These are phyloP conservation scores for Cephalopachus bancanus DNA, from an alignment of 2,797 vertebrate genomes.

Conservation along the genomic window DNA sequence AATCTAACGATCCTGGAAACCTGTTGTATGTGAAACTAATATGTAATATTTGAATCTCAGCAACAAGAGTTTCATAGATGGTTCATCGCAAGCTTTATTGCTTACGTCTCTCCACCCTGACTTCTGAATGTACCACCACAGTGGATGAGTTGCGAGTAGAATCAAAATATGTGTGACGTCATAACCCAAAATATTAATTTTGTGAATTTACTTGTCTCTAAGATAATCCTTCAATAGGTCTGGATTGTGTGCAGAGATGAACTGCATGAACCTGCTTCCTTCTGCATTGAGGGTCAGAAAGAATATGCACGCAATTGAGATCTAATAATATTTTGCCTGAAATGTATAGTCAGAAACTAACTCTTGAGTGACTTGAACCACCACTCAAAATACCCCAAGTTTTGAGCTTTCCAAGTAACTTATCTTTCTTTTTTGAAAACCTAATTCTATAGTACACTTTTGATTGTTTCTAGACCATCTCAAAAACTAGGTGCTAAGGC, in stretches of 20 bases:
- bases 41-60: conserved; percentile 32
- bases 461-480: not conserved
- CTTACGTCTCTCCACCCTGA: conserved; percentile 38
- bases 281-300: not conserved
- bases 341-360: not conserved
- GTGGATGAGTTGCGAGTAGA: not conserved
- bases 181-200: conserved; percentile 36
- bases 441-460: not conserved
- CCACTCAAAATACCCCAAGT: not conserved
- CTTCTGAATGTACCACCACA: not conserved
- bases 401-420: not conserved
- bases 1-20: not conserved
- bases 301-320: not conserved
- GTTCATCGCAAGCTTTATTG: not conserved
- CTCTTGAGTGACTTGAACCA: not conserved
- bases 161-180: conserved; percentile 4
- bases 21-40: conserved; percentile 45
- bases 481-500: not conserved
- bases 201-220: not conserved
- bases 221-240: not conserved
- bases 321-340: not conserved
- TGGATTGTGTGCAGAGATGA: not conserved
- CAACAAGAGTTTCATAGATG: not conserved
- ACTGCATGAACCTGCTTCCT: not conserved
- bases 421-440: not conserved